Evolutionary conservation across 2,113 vertebrate genomes (phyloP).

Genomic region (mouse (Mus musculus)): GRCm39 chr19:33735501-33736000

Average conservation of each 20-base stretch:
- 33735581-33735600: neutral
- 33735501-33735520: neutral
- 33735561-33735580: neutral
- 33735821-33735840: neutral
- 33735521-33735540: neutral
- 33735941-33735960: neutral
- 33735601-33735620: neutral
- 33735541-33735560: neutral
- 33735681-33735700: neutral
- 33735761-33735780: neutral
- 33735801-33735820: neutral
- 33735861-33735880: neutral
- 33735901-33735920: neutral
- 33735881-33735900: neutral
- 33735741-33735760: neutral
- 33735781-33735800: neutral
- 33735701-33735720: neutral
- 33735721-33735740: neutral
- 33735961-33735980: neutral
- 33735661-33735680: neutral
- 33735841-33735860: neutral
- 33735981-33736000: neutral
- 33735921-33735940: neutral
- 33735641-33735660: neutral
- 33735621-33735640: neutral